phyloP scores from a whole-genome alignment of 2,113 vertebrate genomes.

The Ceuthmochares aereus region DNA sequence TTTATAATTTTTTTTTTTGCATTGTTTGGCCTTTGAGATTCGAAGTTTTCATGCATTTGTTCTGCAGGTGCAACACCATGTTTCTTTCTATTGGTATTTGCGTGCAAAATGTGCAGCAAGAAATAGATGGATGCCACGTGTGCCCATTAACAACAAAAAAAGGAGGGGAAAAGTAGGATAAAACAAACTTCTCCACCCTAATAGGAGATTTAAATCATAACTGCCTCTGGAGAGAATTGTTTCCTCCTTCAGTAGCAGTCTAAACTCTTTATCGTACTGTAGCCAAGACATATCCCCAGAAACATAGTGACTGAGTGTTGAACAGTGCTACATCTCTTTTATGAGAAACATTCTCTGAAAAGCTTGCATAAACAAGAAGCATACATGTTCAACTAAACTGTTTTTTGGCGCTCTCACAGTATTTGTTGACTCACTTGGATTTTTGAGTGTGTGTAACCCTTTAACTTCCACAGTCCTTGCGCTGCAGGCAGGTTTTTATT shows the following conservation, averaged over 20 bases:
- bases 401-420: background rate
- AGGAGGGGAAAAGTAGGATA: background rate
- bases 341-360: slow-evolving; percentile 57
- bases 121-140: slow-evolving; percentile 26
- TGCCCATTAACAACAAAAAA: background rate
- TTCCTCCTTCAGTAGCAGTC: slow-evolving; percentile 61
- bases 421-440: slow-evolving; percentile 53
- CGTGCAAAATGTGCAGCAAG: slow-evolving; percentile 1
- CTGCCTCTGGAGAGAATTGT: slow-evolving; percentile 54
- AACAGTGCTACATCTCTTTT: slow-evolving; percentile 51
- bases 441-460: slow-evolving; percentile 22
- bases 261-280: slow-evolving; percentile 26
- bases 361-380: slow-evolving; percentile 49
- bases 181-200: slow-evolving; percentile 51
- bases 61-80: slow-evolving; percentile 13
- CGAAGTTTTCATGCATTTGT: background rate
- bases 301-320: slow-evolving; percentile 39
- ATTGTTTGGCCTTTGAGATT: background rate
- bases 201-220: slow-evolving; percentile 47
- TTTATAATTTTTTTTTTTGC: background rate
- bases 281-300: slow-evolving; percentile 48
- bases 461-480: background rate
- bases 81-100: background rate
- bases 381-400: slow-evolving; percentile 45
- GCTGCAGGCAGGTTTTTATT: background rate